Percentiles rank a stretch among this genome's conserved stretches.
Conservation (phyloP, 2,113 vertebrate genomes). For the Proteles cristata region DNA sequence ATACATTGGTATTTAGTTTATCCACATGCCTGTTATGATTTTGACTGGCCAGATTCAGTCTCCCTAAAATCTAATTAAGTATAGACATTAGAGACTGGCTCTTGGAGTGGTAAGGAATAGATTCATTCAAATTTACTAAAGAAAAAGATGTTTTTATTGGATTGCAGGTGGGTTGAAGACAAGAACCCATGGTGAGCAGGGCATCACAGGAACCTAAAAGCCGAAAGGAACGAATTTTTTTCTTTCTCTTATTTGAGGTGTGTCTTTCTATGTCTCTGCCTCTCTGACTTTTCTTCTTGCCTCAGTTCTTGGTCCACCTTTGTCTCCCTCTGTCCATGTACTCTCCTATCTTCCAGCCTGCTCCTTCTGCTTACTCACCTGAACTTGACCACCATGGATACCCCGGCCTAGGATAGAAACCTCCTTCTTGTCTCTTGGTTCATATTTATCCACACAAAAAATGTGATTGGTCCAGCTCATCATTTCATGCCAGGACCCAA, state of each 20-base stretch:
- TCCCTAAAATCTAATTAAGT: background rate
- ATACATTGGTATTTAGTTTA: background rate
- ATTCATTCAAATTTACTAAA: background rate
- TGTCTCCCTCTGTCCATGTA: background rate
- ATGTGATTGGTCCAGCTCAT: background rate
- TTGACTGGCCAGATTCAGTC: background rate
- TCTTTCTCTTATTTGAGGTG: background rate
- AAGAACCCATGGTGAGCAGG: background rate
- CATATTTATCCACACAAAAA: background rate
- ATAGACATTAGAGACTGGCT: background rate
- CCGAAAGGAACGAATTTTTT: background rate
- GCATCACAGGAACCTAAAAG: background rate
- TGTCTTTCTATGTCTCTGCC: background rate
- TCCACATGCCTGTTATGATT: slow-evolving; percentile 3
- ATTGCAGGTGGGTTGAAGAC: background rate
- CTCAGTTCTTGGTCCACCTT: background rate
- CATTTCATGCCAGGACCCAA: background rate
- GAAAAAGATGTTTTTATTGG: background rate
- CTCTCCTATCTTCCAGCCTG: background rate
- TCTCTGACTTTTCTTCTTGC: background rate
- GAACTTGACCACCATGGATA: background rate
- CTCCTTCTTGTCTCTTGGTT: background rate
- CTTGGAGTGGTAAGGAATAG: background rate
- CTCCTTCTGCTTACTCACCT: background rate
- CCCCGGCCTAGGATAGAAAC: background rate